phyloP scores from a whole-genome alignment of 1,140 invertebrate species.

The Drosophila seguyi region DNA sequence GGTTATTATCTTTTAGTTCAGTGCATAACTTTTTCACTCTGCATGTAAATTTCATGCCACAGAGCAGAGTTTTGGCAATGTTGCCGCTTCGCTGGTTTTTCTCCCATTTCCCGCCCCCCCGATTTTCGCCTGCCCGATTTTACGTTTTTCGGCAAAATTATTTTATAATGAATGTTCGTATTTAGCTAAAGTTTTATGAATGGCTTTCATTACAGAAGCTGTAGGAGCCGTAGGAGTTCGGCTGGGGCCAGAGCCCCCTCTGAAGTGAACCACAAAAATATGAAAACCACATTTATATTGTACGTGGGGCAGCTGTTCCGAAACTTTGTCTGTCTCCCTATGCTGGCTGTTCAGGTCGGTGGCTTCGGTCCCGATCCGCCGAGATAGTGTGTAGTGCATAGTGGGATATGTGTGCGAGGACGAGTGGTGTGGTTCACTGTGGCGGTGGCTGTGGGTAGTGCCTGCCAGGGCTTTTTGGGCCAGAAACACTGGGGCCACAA shows the following conservation, averaged over 20 bases:
- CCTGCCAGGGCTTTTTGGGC: constrained; percentile 55
- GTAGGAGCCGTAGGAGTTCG: constrained; percentile 30
- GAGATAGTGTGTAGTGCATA: constrained; percentile 50
- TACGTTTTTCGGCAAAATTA: constrained; percentile 64
- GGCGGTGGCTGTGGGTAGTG: constrained; percentile 32
- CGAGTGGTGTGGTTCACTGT: constrained; percentile 6
- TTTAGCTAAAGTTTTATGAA: constrained; percentile 84
- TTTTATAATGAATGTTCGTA: constrained; percentile 83
- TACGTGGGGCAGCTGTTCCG: constrained; percentile 75
- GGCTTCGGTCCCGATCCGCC: neutral
- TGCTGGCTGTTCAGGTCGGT: constrained; percentile 22
- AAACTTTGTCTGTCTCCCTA: constrained; percentile 70
- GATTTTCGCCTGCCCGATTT: constrained; percentile 31
- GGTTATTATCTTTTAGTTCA: constrained; percentile 80
- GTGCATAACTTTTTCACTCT: constrained; percentile 81
- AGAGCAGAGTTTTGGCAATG: constrained; percentile 35
- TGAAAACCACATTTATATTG: constrained; percentile 83
- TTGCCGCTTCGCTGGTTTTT: constrained; percentile 18
- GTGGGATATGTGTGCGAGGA: constrained; percentile 21
- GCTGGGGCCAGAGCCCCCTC: constrained; percentile 39
- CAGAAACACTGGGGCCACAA: constrained; percentile 36
- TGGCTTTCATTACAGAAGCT: constrained; percentile 73
- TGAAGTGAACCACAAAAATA: constrained; percentile 82
- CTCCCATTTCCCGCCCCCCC: neutral
- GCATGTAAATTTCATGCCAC: constrained; percentile 71